A percentile compares a stretch with the other conserved stretches of the same genome.
Evolutionary conservation across 2,888 invertebrate genomes (phyloP).

Genomic region (Acanthacorydalis orientalis): DNA sequence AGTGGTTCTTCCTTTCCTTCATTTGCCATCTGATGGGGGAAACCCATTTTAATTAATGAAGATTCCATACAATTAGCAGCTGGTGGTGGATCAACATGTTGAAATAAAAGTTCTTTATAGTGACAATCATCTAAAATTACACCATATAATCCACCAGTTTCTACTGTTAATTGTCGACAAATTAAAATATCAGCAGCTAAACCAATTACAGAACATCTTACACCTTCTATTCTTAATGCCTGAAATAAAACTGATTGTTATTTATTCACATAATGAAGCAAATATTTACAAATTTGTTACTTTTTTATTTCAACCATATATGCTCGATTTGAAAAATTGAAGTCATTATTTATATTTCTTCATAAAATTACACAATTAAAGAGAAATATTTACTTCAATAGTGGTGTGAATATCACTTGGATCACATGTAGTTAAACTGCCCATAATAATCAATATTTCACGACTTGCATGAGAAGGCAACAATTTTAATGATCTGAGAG

Average conservation of each 20-base stretch:
- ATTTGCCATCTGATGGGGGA: slow-evolving; percentile 60
- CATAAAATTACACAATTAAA: slow-evolving; percentile 2
- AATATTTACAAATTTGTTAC: too few species aligned
- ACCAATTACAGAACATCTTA: slow-evolving; percentile 89
- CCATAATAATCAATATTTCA: slow-evolving; percentile 82
- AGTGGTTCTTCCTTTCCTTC: slow-evolving; percentile 44
- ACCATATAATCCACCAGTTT: slow-evolving; percentile 77
- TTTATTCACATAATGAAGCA: too few species aligned
- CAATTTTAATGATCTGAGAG: slow-evolving; percentile 65
- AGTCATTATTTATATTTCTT: too few species aligned
- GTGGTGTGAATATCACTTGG: slow-evolving; percentile 81
- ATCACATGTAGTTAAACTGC: slow-evolving; percentile 92
- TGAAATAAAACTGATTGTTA: slow-evolving; percentile 22
- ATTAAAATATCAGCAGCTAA: slow-evolving; percentile 89
- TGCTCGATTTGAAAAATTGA: slow-evolving; percentile 18
- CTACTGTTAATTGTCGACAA: slow-evolving; percentile 68
- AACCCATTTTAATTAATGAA: slow-evolving; percentile 91
- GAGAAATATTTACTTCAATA: slow-evolving; percentile 39
- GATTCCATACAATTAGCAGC: slow-evolving; percentile 56
- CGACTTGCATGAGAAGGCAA: slow-evolving; percentile 90
- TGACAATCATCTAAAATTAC: slow-evolving; percentile 74
- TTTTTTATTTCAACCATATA: too few species aligned
- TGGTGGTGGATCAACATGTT: slow-evolving; percentile 51
- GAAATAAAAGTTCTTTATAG: slow-evolving; percentile 44
- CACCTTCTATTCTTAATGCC: slow-evolving; percentile 59